Evolutionary conservation across 2,888 invertebrate genomes (phyloP), one percentile per base, ranked within the genome.

Genomic region (Drosophila nr. fundita): DNA sequence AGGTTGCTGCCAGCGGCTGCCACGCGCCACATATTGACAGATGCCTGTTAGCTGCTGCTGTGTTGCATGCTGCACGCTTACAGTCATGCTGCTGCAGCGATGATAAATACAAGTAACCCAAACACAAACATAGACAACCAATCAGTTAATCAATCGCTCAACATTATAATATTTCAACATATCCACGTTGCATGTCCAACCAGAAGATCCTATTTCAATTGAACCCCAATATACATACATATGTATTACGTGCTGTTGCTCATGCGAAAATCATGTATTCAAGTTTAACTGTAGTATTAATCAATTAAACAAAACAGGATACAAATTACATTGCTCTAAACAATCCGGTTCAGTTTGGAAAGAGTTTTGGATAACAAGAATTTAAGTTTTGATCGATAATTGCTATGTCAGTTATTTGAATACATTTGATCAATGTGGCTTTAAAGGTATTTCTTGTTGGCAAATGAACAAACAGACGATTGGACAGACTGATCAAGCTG

Each of bases 21-120:
- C 71, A 78, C 79, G 72, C 61, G 62, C 68, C 58, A 71, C 40
- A 66, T 72, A 78, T 78, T 78, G 79, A 71, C 78, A 78, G 75
- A 60, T 64, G 69, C 58, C 73, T 62, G 68, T 66, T 72, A 72
- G 65, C 49, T 40, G 55, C 52, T 55, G 50, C 49, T 40, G 18
- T 40, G 57, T 34, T 42, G 55, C 53, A 57, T 75, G 65, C 60
- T 10, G 42, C 68, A 60, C 40, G 59, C 38, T 50, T 29, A 18
- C 40, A 69, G 45, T 45, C 8, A 53, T 38, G 27, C 29, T 67
- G 45, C 34, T 29, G 42, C 52, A 21, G 15, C 18, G 21, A 24
- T 54, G 61, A 21, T 8, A 54, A 61, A 24, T 15, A 32, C 40
- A 36, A 54, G 34, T 36, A n/a, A 36, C 21, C 34, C 42, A 68